Base-by-base conservation (phyloP, 2,888 invertebrate species). In the Eupithecia subumbrata region DNA sequence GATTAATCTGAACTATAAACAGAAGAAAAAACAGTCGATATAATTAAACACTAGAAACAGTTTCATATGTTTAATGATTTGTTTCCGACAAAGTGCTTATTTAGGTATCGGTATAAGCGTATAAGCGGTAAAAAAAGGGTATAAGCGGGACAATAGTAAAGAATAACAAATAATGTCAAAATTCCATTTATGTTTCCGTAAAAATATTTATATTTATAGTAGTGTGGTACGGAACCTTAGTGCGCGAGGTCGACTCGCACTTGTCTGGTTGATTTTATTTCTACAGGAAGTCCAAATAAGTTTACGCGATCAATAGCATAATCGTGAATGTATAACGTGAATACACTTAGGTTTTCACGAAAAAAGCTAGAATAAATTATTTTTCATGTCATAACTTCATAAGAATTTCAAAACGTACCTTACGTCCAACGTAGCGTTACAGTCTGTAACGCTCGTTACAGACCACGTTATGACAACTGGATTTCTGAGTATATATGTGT, bases 191-290 rank as follows among this genome's bases (percentile, higher is more conserved):
- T 9, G n/a, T 18, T 18, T 14, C 52, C 18, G 18, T 45, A 18
- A 48, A 48, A 48, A 52, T 52, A 52, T 52, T 52, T 52, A 52
- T 52, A 52, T 52, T 52, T 52, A 18, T 48, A n/a, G 48, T 48
- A 43, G 43, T 43, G 16, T 16, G 52, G 7, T n/a, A n/a, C 16
- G 18, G 22, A 56, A 22, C 12, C 22, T 9, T 56, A 22, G 9
- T 56, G 22, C 18, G 4, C 11, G 22, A 56, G n/a, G 18, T 18
- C n/a, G 22, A 56, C 3, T 22, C 22, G 8, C 56, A 56, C 56
- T 56, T 56, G 11, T 22, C 22, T 11, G 22, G 56, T n/a, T 56
- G 3, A 11, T 22, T 56, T 11, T 22, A 9, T 22, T 22, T 56
- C 4, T 56, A 56, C 11, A 22, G 8, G 9, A 9, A 3, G 45